Evolutionary conservation across 2,113 vertebrate species (phyloP).

Genomic region (Carlito syrichta): DNA sequence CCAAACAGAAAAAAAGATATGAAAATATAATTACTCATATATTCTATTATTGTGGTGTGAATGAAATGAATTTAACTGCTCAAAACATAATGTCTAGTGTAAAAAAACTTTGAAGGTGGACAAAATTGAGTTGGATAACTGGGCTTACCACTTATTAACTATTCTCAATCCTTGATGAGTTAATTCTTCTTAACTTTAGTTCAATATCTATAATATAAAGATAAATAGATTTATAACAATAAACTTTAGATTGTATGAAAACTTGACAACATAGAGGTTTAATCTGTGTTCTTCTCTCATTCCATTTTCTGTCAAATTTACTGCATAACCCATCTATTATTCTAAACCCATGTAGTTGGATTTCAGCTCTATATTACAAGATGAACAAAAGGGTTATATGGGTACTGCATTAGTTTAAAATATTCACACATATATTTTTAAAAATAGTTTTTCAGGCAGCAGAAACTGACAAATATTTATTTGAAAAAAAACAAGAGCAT

Average conservation of each 20-base stretch:
- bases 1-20: not conserved
- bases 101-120: not conserved
- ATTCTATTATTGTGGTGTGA: not conserved
- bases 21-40: not conserved
- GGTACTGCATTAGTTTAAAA: not conserved
- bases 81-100: not conserved
- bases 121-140: not conserved
- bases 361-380: not conserved
- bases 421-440: not conserved
- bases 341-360: not conserved
- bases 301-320: not conserved
- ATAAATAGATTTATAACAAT: not conserved
- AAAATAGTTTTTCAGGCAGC: not conserved
- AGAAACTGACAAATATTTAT: not conserved
- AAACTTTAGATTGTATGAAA: not conserved
- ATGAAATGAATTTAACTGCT: not conserved
- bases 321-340: not conserved
- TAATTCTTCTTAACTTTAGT: not conserved
- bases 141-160: not conserved
- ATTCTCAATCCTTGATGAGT: not conserved
- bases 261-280: not conserved
- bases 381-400: not conserved
- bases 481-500: not conserved
- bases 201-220: not conserved
- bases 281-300: not conserved